phyloP scores from a whole-genome alignment of 2,797 vertebrate species.

The Girardinus metallicus region DNA sequence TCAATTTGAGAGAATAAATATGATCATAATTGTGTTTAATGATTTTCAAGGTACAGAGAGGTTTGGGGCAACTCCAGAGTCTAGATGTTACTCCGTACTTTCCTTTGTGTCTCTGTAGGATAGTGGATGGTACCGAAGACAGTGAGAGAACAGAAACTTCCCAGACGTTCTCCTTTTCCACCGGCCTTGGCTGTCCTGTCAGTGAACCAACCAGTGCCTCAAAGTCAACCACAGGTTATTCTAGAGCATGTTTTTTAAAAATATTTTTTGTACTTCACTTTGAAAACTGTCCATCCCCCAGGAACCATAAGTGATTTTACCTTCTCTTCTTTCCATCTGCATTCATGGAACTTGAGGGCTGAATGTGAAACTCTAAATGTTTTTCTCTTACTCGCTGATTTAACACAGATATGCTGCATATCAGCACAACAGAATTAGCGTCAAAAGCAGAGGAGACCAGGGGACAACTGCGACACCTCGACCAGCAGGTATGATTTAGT shows the following conservation, averaged over 20 bases:
- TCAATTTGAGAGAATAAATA: neutral
- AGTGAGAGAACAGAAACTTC: slow-evolving; percentile 61
- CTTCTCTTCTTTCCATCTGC: slow-evolving; percentile 14
- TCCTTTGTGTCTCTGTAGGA: slow-evolving; percentile 59
- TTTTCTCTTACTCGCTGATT: slow-evolving; percentile 36
- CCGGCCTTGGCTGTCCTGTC: slow-evolving; percentile 50
- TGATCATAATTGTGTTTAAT: neutral
- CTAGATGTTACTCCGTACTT: neutral
- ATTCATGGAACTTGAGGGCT: slow-evolving; percentile 11
- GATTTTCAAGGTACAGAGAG: neutral
- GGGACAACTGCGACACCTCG: slow-evolving; percentile 89
- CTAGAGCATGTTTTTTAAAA: neutral
- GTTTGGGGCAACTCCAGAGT: neutral
- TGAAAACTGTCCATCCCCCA: slow-evolving; percentile 13
- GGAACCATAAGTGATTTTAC: neutral
- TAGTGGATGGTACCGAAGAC: slow-evolving; percentile 82
- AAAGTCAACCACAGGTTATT: slow-evolving; percentile 68
- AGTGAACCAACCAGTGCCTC: slow-evolving; percentile 58
- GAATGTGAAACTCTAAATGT: slow-evolving; percentile 6
- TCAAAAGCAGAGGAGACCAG: slow-evolving; percentile 94
- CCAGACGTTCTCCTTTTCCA: slow-evolving; percentile 69
- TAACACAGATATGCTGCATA: slow-evolving; percentile 75
- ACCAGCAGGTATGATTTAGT: slow-evolving; percentile 85
- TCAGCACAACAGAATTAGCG: slow-evolving; percentile 87
- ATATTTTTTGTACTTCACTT: slow-evolving; percentile 14